A percentile compares a stretch with the other conserved stretches of the same genome.
Conservation (phyloP, 2,888 invertebrate genomes). For the Ectobius pallidus region DNA sequence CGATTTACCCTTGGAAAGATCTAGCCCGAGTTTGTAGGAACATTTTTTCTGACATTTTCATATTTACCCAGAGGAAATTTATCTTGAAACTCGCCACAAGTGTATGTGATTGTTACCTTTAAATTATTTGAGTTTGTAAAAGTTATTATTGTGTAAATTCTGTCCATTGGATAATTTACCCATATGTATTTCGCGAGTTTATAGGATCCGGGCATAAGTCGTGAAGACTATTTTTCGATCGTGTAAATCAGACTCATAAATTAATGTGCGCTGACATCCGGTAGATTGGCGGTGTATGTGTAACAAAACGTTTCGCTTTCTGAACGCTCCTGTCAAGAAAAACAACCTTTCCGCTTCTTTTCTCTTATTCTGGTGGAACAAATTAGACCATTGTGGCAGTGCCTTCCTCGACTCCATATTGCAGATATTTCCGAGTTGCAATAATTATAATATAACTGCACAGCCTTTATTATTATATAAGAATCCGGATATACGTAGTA, state of each 20-base stretch:
- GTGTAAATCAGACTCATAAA: not conserved
- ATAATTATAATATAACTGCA: not conserved
- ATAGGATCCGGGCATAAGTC: no score
- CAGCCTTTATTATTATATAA: not conserved
- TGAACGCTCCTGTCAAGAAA: not conserved
- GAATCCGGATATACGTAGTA: not conserved
- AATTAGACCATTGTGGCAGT: not conserved
- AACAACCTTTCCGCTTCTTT: not conserved
- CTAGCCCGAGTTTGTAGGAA: no score
- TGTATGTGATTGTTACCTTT: no score
- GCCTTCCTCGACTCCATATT: not conserved
- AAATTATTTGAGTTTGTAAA: no score
- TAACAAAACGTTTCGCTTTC: conserved; percentile 18
- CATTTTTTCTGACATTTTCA: no score
- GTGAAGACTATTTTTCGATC: no score
- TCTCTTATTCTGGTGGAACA: conserved; percentile 7
- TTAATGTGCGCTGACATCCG: not conserved
- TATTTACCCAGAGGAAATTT: no score
- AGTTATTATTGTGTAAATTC: no score
- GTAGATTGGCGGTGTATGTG: not conserved
- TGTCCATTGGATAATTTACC: no score
- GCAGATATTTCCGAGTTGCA: not conserved
- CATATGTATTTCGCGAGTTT: no score
- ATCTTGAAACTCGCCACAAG: no score
- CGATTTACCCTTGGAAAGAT: no score